Base-by-base conservation (phyloP, 2,797 vertebrate genomes). In the Anniella stebbinsi region DNA sequence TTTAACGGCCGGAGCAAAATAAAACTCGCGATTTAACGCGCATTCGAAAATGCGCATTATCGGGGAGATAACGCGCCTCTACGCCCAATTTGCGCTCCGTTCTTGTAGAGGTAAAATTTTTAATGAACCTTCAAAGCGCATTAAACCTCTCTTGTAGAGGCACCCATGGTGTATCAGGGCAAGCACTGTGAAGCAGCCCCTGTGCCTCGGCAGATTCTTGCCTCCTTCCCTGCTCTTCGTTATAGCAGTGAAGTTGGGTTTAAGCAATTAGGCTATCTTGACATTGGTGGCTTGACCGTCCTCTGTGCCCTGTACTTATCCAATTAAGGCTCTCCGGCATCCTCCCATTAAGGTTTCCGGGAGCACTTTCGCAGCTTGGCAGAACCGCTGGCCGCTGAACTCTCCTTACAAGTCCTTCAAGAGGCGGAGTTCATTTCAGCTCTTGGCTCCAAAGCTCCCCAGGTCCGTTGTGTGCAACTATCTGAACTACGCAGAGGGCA, bases 301-400 rank as follows among this genome's bases (percentile, higher is more conserved):
- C n/a, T 54, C 86, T 72, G 30, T 60, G 12, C 94, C 67, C 91
- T 96, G 89, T 95, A 97, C 73, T 97, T 97, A 97, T 96, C 94
- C 96, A 93, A 96, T 97, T 96, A 97, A 17, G 89, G 10, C 13
- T 41, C 1, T 17, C 1, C 92, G n/a, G 95, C 92, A 88, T 70
- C 93, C 95, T 91, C 88, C 92, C 75, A 94, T 94, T 96, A 94
- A 25, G 97, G 97, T 96, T 97, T 97, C 96, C 96, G 45, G 92
- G 93, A 60, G 96, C 0, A 96, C 95, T 96, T 95, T 95, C 75
- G 87, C 91, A 89, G 87, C 86, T 93, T 92, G 91, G 94, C 95
- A 78, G 1, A 70, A 15, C 66, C 1, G 0, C 21, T 12, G 4
- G 92, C 95, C 78, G 80, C 66, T 91, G 87, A 72, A 88, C 92